Percentiles rank a stretch among this genome's conserved stretches.
phyloP scores from a whole-genome alignment of 2,113 vertebrate species.

The Pterocles orientalis region DNA sequence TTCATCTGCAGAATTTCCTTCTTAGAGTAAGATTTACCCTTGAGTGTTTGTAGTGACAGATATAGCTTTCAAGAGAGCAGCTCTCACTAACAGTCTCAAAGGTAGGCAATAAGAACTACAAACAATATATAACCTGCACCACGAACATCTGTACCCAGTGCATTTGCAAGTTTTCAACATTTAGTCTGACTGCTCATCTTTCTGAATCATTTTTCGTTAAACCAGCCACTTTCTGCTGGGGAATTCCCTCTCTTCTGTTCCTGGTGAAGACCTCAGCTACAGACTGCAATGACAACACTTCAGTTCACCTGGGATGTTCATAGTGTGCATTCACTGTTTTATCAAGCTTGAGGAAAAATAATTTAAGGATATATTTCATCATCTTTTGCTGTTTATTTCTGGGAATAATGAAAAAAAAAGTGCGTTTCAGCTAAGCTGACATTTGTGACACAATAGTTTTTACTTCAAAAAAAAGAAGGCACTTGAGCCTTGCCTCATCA shows the following conservation, averaged over 20 bases:
- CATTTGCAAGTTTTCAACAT: not conserved
- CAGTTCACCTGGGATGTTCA: not conserved
- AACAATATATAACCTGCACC: not conserved
- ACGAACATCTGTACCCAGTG: not conserved
- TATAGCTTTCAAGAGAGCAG: constrained; percentile 11
- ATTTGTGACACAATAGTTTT: not conserved
- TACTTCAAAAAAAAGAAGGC: not conserved
- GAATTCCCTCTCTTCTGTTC: not conserved
- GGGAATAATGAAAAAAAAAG: not conserved
- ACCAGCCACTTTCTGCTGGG: not conserved
- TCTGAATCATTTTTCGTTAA: not conserved
- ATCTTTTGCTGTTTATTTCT: constrained; percentile 20
- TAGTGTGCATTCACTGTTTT: not conserved
- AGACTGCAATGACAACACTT: constrained; percentile 11
- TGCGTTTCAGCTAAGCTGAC: not conserved
- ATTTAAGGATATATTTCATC: constrained; percentile 26
- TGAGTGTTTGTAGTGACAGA: constrained; percentile 31
- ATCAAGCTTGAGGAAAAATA: not conserved
- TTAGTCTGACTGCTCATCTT: constrained; percentile 8
- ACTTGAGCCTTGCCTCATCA: not conserved
- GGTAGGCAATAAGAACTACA: not conserved
- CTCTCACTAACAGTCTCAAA: constrained; percentile 41
- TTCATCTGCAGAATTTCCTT: constrained; percentile 56
- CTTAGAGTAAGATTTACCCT: constrained; percentile 29
- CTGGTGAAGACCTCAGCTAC: not conserved